Base-by-base conservation (phyloP, 1,140 invertebrate genomes). In the Drosophila parvula region DNA sequence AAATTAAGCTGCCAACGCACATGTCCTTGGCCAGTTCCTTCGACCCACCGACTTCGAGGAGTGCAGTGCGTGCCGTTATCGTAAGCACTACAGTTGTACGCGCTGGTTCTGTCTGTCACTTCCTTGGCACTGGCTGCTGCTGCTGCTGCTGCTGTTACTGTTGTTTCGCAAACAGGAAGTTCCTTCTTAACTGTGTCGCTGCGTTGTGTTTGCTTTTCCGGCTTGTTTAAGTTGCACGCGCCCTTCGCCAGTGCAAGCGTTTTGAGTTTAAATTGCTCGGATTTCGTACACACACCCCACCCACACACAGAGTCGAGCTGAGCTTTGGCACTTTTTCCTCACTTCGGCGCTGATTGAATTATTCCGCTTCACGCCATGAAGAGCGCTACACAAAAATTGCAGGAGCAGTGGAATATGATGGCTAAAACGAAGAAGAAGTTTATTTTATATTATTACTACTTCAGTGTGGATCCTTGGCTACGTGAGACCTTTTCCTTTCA, bases 151-250 rank as follows among this genome's bases (percentile, higher is more conserved):
- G 50, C 6, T 53, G 40, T 44, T 64, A 18, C 48, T 62, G 22
- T 50, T 73, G 71, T 79, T 64, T 64, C 63, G 73, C 64, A 83
- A 71, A 74, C 79, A 83, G 83, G 79, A 86, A 88, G 83, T 82
- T 88, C 73, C 83, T 86, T 79, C 83, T 86, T 83, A 88, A 83
- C 83, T 86, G 83, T 86, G 79, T 88, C 83, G 83, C 77, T 70
- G 57, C 82, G 64, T 75, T 78, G 83, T 89, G 84, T 88, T 88
- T 88, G 83, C 84, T 80, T 88, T 89, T 84, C 84, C 83, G 83
- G 83, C 79, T 83, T 88, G 80, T 89, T 88, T 88, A 88, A 88
- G 84, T 83, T 86, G 83, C 79, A 88, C 83, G 82, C 83, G 67
- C 81, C 59, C 63, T 53, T 70, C 62, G 55, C 27, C 78, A 86